These are phyloP conservation scores for Drosophila kanapiae DNA, from an alignment of 1,140 invertebrate genomes.

Conservation along the genomic window DNA sequence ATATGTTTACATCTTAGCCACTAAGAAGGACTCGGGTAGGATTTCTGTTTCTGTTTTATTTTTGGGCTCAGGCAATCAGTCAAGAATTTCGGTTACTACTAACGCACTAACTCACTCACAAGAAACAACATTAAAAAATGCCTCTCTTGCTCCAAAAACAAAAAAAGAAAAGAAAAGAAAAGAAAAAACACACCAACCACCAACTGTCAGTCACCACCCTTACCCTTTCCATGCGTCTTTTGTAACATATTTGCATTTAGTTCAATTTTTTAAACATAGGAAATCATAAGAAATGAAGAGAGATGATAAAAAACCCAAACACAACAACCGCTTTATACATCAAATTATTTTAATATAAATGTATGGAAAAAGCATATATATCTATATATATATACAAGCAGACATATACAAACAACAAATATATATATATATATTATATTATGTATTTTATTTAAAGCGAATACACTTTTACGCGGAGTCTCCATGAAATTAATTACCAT, in stretches of 20 bases:
- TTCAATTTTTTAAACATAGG: conserved; percentile 58
- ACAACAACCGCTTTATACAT: conserved; percentile 77
- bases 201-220: conserved; percentile 30
- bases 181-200: conserved; percentile 24
- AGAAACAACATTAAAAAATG: background rate
- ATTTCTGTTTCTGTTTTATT: conserved; percentile 3
- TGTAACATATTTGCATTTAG: conserved; percentile 77
- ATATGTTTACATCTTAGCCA: conserved; percentile 34
- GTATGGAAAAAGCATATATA: conserved; percentile 67
- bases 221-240: conserved; percentile 23
- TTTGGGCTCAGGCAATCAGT: conserved; percentile 50
- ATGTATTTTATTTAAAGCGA: conserved; percentile 70
- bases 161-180: conserved; percentile 22
- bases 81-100: conserved; percentile 50
- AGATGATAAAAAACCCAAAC: conserved; percentile 3
- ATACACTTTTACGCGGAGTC: conserved; percentile 51
- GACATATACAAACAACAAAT: conserved; percentile 63
- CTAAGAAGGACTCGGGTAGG: conserved; percentile 10
- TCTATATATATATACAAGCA: conserved; percentile 74
- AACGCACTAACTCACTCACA: conserved; percentile 6
- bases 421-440: conserved; percentile 66
- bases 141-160: conserved; percentile 10
- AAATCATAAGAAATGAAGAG: background rate
- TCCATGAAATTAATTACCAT: conserved; percentile 39
- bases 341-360: conserved; percentile 82